phyloP scores from a whole-genome alignment of 2,888 invertebrate species.

The Cinara cedri region DNA sequence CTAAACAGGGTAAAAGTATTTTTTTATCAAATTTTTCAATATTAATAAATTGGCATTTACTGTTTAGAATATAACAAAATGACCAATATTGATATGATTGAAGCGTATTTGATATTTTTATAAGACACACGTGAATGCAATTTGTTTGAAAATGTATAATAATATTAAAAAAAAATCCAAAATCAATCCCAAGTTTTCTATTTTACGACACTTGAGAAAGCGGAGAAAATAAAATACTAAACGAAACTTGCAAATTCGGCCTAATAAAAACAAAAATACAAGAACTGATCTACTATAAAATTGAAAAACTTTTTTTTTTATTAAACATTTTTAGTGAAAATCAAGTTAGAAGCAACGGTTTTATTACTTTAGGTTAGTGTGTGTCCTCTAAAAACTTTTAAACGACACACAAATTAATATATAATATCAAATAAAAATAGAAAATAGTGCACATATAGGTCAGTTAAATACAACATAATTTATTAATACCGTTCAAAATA shows the following conservation, averaged over 20 bases:
- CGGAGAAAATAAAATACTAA: neutral
- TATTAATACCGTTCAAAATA: neutral
- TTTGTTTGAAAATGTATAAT: too few relatives aligned
- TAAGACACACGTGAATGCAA: too few relatives aligned
- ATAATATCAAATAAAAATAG: neutral
- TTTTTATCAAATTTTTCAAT: too few relatives aligned
- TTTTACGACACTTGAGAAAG: slow-evolving; percentile 9
- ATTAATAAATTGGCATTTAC: too few relatives aligned
- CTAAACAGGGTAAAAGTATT: too few relatives aligned
- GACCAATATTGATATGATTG: too few relatives aligned
- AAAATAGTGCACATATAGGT: neutral
- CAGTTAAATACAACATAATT: slow-evolving; percentile 10
- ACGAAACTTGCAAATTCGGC: slow-evolving; percentile 1
- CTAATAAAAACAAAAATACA: slow-evolving; percentile 1
- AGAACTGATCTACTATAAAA: slow-evolving; percentile 3
- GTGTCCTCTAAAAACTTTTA: neutral
- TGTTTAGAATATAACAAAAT: too few relatives aligned
- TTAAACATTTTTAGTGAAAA: slow-evolving; percentile 28
- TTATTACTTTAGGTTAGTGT: slow-evolving; percentile 17
- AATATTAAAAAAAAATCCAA: neutral
- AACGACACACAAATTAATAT: neutral
- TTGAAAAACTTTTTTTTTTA: slow-evolving; percentile 24
- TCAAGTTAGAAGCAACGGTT: slow-evolving; percentile 10
- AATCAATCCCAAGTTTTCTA: slow-evolving; percentile 8
- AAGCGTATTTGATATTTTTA: too few relatives aligned